Evolutionary conservation across 2,113 vertebrate genomes (phyloP).

Genomic region (Galemys pyrenaicus): DNA sequence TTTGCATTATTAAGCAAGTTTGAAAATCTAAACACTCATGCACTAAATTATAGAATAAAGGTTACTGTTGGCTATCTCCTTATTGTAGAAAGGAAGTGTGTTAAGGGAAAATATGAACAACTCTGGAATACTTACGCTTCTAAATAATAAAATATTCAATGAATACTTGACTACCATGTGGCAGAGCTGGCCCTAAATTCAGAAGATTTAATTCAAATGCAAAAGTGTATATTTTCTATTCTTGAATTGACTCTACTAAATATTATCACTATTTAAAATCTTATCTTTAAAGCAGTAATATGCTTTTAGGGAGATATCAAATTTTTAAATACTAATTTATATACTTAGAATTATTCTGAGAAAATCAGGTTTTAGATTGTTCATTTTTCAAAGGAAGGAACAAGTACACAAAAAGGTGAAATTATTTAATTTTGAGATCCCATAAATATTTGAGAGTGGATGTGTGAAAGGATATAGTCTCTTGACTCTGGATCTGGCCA

Average conservation of each 20-base stretch:
- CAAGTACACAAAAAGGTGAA: background rate
- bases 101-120: constrained; percentile 6
- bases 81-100: constrained; percentile 24
- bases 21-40: constrained; percentile 58
- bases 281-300: background rate
- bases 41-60: constrained; percentile 53
- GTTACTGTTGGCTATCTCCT: constrained; percentile 42
- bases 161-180: constrained; percentile 6
- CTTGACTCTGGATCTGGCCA: background rate
- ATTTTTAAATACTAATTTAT: constrained; percentile 46
- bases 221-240: background rate
- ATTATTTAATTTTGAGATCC: background rate
- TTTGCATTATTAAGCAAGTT: constrained; percentile 66
- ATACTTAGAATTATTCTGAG: constrained; percentile 18
- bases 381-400: background rate
- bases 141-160: constrained; percentile 40
- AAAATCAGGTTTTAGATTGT: background rate
- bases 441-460: background rate
- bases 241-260: background rate
- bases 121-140: background rate
- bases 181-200: background rate
- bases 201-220: constrained; percentile 20
- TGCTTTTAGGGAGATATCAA: background rate
- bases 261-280: background rate
- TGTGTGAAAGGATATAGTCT: background rate